Conservation (phyloP, 2,797 vertebrate species). For the Erithacus rubecula region DNA sequence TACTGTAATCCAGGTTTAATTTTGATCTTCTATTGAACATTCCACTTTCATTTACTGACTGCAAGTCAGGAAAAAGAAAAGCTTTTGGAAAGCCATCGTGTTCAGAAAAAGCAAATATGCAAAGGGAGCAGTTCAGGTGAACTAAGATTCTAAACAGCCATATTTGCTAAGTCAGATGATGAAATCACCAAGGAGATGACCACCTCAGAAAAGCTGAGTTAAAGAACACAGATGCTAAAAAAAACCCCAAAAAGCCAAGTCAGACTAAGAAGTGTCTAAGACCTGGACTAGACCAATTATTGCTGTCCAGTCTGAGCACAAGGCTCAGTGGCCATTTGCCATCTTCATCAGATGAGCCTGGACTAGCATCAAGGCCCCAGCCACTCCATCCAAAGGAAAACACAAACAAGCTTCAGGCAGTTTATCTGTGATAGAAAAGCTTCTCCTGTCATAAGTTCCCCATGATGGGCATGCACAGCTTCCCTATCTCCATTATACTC, state of each 20-base stretch:
- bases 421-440: neutral
- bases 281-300: neutral
- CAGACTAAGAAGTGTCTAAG: neutral
- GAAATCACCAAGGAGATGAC: neutral
- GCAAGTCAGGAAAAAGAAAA: neutral
- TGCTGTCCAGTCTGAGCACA: neutral
- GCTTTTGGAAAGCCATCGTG: neutral
- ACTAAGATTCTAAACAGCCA: neutral
- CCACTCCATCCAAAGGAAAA: neutral
- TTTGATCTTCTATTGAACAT: neutral
- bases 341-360: neutral
- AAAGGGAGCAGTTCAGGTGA: neutral
- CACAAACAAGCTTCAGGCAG: neutral
- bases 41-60: neutral
- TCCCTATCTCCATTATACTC: neutral
- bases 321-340: neutral
- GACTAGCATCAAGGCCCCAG: fast-evolving
- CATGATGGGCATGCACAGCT: neutral
- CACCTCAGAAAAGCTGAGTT: neutral
- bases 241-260: neutral
- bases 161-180: neutral
- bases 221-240: neutral
- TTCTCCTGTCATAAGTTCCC: neutral
- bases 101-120: neutral
- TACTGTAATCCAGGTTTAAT: neutral